Conservation (phyloP, 1,140 invertebrate genomes). For the Orchestia grillus region DNA sequence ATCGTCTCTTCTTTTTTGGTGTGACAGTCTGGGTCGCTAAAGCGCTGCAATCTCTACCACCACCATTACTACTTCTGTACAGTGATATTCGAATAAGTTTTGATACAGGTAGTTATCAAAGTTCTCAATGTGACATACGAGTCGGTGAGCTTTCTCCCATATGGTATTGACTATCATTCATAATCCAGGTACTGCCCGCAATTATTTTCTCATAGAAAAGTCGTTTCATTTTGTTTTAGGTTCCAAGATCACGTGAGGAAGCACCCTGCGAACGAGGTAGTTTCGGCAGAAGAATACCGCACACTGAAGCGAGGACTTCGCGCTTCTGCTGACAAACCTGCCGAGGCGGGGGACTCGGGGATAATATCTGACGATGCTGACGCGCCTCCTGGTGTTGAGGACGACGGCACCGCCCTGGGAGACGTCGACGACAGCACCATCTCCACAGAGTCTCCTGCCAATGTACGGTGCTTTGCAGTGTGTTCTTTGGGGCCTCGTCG, state of each 20-base stretch:
- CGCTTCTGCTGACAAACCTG: conserved; percentile 60
- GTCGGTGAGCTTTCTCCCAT: too few species aligned
- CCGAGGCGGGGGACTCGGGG: conserved; percentile 45
- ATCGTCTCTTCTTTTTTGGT: too few species aligned
- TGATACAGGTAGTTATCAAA: too few species aligned
- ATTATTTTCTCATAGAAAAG: too few species aligned
- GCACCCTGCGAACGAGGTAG: conserved; percentile 84
- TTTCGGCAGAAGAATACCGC: conserved; percentile 86
- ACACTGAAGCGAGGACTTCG: conserved; percentile 80
- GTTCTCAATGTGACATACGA: too few species aligned
- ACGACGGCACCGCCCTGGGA: neutral
- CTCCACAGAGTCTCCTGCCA: conserved; percentile 29
- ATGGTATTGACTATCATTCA: too few species aligned
- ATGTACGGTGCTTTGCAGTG: neutral
- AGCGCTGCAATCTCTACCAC: too few species aligned
- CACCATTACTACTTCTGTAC: too few species aligned
- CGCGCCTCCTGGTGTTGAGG: conserved; percentile 64
- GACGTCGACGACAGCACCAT: conserved; percentile 33
- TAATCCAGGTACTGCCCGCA: too few species aligned
- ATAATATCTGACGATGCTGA: conserved; percentile 50
- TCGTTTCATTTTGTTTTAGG: conserved; percentile 76
- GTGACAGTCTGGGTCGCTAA: too few species aligned
- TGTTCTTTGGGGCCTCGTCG: neutral
- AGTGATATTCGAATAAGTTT: too few species aligned
- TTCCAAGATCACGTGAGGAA: conserved; percentile 90